Base-by-base conservation (phyloP, 2,888 invertebrate genomes). In the Axea sp. region DNA sequence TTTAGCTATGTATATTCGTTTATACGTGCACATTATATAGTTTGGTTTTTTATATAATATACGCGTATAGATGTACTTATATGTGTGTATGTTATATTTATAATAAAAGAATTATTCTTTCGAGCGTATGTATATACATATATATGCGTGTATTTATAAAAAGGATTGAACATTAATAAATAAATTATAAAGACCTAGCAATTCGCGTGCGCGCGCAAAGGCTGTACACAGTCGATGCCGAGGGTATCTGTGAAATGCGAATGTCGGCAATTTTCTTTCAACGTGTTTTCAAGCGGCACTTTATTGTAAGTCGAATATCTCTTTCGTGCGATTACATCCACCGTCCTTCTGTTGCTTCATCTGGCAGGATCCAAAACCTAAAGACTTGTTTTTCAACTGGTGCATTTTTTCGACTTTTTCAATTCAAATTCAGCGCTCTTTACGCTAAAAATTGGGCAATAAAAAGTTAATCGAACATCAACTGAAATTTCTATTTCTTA, bases 91-190 rank as follows among this genome's bases (percentile, higher is more conserved):
- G n/a, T n/a, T n/a, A 59, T 67, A 71, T 73, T 62, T 65, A 72
- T 69, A 73, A 31, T 37, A 64, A 69, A 49, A 65, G 67, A 73
- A 53, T 60, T 53, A 75, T 71, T 64, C 73, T 78, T 76, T 77
- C 76, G 78, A 78, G 78, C 77, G 76, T 80, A 78, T 78, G 76
- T 78, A 80, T 78, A 77, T 78, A 77, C 74, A 78, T 78, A 78
- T 80, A 74, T 75, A 76, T 77, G 75, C 74, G 75, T 77, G 55
- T 76, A 67, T 76, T 71, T 78, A 75, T 77, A 73, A 75, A 72
- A 75, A 72, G 53, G 75, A 75, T 72, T 68, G 62, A 71, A 75
- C 75, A 78, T 78, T 77, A 75, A 77, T 74, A 65, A 69, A 73
- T 71, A 75, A 75, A 68, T 31, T 37, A 68, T 62, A 67, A 65